Base-by-base conservation (phyloP, 2,888 invertebrate species). In the Aporophyla lueneburgensis region DNA sequence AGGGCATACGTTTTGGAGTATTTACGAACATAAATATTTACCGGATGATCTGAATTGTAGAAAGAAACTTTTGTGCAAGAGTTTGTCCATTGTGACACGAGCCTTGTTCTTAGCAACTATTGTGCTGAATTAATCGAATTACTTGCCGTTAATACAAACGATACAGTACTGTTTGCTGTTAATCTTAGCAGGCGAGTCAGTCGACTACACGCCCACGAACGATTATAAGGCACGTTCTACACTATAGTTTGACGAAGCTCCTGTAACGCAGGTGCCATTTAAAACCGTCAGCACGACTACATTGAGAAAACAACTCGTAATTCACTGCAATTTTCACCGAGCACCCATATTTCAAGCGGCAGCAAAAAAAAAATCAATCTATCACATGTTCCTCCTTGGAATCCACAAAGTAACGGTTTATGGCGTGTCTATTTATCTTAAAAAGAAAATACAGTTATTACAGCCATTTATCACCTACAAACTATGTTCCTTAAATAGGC, bases 381-480 rank as follows among this genome's bases (percentile, higher is more conserved):
- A 78, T 87, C 85, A 76, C 76, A 65, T 75, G 75, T 27, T 71
- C 61, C 27, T 59, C 43, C 24, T n/a, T 33, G 62, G 71, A 46
- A 74, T 76, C 73, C 54, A 59, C 76, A 51, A 71, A 69, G 63
- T 74, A 73, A 73, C 82, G 53, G 77, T 66, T 53, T 54, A 86
- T 62, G 71, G 79, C 67, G 61, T 85, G 71, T 76, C 79, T 68
- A 76, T 81, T 73, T 76, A 76, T 76, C 74, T 82, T 80, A 75
- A 59, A 77, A 83, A 85, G 87, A 86, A 87, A 87, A 86, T 83
- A 76, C 85, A 80, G 76, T 83, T 85, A 87, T 87, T 87, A 87
- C 21, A 40, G 70, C 68, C 76, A 86, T 86, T 85, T 85, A 86
- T 78, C 77, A 86, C 77, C 72, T 73, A 75, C 66, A 77, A 71